Evolutionary conservation across 92 coral and sea anemone species (phyloP), one percentile per base, ranked within the genome.

Genomic region (Phenganax marumi): DNA sequence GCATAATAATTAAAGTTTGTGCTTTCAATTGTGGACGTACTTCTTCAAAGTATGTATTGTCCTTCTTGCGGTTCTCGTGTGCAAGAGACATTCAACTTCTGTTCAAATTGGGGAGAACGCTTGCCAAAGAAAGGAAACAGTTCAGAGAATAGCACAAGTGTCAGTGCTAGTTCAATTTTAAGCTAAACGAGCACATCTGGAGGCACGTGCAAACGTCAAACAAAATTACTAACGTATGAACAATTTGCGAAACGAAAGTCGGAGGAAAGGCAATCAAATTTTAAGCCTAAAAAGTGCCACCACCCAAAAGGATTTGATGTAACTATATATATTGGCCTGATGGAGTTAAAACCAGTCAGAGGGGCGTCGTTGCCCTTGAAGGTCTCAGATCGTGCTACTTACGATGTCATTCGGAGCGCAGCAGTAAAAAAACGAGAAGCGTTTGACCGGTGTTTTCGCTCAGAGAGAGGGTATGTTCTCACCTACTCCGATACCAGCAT

Each of bases 401-500:
- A 86, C 62, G 60, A 81, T 0, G 86, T 73, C 14, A 8, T 86
- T 17, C 57, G 49, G 9, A 50, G 22, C 50, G 83, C 82, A 7
- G 83, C 89, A 4, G 10, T 83, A 7, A 73, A 73, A 63, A 82
- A 86, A 81, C 68, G 69, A 1, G 56, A 86, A 54, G 81, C 76
- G 24, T 73, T 80, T 52, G 82, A 86, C 80, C 61, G 56, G 73
- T 21, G 68, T 19, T 86, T 81, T 86, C 49, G 61, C 0, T 80
- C 81, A 51, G 84, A 76, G 58, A 86, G 87, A 76, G 87, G 90
- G 48, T 87, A 87, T 66, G 90, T 83, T 18, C 85, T 87, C 33
- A 85, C 87, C 52, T 87, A 87, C 76, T 87, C 65, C 55, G 90
- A 87, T 73, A 61, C 90, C 58, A 87, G 76, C 52, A 83, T 87